Base-by-base conservation (phyloP, 2,797 vertebrate species). In the Garrulus glandarius region DNA sequence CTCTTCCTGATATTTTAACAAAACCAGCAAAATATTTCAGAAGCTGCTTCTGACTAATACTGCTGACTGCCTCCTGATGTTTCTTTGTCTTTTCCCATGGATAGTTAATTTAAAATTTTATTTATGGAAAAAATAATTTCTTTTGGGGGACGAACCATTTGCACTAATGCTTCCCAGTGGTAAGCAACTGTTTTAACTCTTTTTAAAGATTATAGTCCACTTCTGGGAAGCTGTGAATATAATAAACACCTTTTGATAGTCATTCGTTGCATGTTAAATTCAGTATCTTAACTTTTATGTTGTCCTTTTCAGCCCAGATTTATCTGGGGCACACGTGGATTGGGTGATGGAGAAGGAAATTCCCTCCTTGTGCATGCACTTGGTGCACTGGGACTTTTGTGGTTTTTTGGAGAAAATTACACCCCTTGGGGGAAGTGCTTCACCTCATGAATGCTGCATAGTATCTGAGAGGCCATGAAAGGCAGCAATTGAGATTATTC, bases 321-420 rank as follows among this genome's bases (percentile, higher is more conserved):
- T 68, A 37, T 49, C 26, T 86, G 21, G 27, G 26, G 32, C 2
- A 6, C 3, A 1, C n/a, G 63, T 85, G 36, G 37, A 5, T 34
- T 80, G 63, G 6, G 24, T n/a, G 18, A 7, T 41, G 34, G 55
- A 13, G 43, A 44, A 60, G 22, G 18, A 47, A 39, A 22, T 60
- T 55, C 8, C 1, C 2, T 41, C 27, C 5, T 61, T 4, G 1
- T 13, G 19, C 7, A 5, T 0, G 1, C 0, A 1, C 22, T 55
- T 68, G 26, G 8, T 70, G 20, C 30, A 23, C 16, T 1, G 3
- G 29, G 34, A 34, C 6, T 5, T 20, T 36, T 50, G 23, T 46
- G 26, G 21, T 90, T 72, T 47, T 36, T 39, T 20, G 30, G 29
- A 71, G 81, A 26, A 46, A n/a, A 24, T 16, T 4, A 5, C 8